Evolutionary conservation across 1,140 invertebrate genomes (phyloP).

Genomic region (Brachionus manjavacas): DNA sequence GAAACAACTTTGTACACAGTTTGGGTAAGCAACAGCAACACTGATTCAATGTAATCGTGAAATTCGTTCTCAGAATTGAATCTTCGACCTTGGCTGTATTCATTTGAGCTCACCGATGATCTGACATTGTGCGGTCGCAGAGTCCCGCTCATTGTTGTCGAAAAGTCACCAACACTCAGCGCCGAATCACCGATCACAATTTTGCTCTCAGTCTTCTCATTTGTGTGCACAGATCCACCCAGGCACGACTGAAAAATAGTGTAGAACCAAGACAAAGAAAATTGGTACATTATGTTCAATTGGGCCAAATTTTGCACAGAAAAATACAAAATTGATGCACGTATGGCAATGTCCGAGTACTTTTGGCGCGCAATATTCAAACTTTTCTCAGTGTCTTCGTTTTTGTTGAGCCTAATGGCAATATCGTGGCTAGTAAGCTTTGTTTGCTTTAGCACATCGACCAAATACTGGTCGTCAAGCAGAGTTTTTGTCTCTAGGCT

Average conservation of each 20-base stretch:
- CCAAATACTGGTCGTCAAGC: constrained; percentile 55
- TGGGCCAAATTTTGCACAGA: constrained; percentile 53
- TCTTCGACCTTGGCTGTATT: background rate
- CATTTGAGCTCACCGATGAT: background rate
- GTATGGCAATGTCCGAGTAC: constrained; percentile 55
- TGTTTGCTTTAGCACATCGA: constrained; percentile 53
- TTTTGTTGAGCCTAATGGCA: constrained; percentile 50
- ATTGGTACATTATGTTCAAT: constrained; percentile 58
- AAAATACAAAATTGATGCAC: constrained; percentile 57
- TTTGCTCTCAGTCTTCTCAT: background rate
- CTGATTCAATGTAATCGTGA: background rate
- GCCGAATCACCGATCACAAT: background rate
- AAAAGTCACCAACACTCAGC: background rate
- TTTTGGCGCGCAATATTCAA: constrained; percentile 51
- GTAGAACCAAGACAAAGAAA: constrained; percentile 56
- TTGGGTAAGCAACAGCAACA: background rate
- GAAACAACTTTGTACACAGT: constrained; percentile 22
- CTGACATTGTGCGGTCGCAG: background rate
- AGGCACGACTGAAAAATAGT: constrained; percentile 49
- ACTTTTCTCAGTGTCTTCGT: constrained; percentile 53
- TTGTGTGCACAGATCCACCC: background rate
- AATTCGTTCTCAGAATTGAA: constrained; percentile 9
- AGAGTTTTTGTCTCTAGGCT: background rate
- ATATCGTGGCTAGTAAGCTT: constrained; percentile 54
- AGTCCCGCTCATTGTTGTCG: background rate